A percentile compares a stretch with the other conserved stretches of the same genome.
These are phyloP conservation scores for Ataeniobius toweri DNA, from an alignment of 2,797 vertebrate species.

Conservation along the genomic window DNA sequence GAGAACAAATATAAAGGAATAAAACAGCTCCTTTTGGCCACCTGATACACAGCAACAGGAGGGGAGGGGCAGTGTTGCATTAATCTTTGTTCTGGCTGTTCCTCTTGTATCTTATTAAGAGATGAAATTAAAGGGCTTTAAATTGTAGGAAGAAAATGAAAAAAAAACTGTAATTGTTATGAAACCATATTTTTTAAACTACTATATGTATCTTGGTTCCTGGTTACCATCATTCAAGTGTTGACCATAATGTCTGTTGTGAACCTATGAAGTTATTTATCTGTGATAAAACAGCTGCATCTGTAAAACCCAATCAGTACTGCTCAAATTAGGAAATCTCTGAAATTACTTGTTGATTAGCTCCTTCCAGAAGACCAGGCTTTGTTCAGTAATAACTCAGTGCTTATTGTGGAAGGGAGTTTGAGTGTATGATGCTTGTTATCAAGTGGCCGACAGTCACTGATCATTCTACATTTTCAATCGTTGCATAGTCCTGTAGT, in stretches of 20 bases:
- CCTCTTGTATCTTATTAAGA: too few species aligned
- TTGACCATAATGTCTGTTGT: too few species aligned
- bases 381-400: constrained; percentile 42
- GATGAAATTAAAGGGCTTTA: too few species aligned
- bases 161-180: not conserved
- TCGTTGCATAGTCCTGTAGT: constrained; percentile 7
- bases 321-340: constrained; percentile 54
- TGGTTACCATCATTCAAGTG: too few species aligned
- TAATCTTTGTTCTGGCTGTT: too few species aligned
- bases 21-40: too few species aligned
- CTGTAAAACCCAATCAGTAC: constrained; percentile 7
- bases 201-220: too few species aligned
- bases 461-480: constrained; percentile 51
- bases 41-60: too few species aligned
- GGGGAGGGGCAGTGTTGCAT: too few species aligned
- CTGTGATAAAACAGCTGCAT: constrained; percentile 16
- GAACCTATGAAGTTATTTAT: not conserved
- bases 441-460: constrained; percentile 48
- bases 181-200: not conserved
- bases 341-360: constrained; percentile 48
- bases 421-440: constrained; percentile 46
- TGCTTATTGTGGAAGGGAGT: constrained; percentile 39
- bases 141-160: not conserved
- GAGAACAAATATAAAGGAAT: too few species aligned
- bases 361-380: constrained; percentile 38